Percentiles rank a stretch among this genome's conserved stretches.
phyloP scores from a whole-genome alignment of 1,140 invertebrate species.

The Scylla paramamosain region DNA sequence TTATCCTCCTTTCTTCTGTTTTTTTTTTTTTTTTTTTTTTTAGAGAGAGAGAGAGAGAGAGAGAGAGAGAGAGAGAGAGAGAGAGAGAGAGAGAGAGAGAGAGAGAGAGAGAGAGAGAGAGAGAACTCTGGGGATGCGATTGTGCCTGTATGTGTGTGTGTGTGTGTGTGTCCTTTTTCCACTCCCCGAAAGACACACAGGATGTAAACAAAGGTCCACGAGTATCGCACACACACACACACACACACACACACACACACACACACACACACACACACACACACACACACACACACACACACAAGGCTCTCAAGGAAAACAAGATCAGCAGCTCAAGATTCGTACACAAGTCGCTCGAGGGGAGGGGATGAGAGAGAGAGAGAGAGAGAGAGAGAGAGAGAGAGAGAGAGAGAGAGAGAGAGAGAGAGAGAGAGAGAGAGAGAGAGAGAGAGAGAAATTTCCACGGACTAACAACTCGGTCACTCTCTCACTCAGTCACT shows the following conservation, averaged over 20 bases:
- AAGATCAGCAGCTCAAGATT: background rate
- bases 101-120: slow-evolving; percentile 54
- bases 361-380: background rate
- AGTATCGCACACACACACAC: background rate
- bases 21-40: background rate
- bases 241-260: background rate
- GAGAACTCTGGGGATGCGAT: background rate
- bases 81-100: slow-evolving; percentile 62
- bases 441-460: background rate
- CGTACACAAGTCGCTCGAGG: background rate
- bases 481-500: no score
- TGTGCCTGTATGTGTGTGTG: background rate
- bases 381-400: slow-evolving; percentile 41
- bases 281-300: background rate
- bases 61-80: slow-evolving; percentile 58
- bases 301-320: background rate
- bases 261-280: background rate
- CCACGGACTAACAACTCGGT: no score
- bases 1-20: background rate
- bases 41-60: slow-evolving; percentile 39
- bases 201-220: background rate
- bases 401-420: background rate
- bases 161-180: background rate
- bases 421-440: background rate
- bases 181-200: background rate